Conservation (phyloP, 2,888 invertebrate species). For the Agriopis leucophaearia region DNA sequence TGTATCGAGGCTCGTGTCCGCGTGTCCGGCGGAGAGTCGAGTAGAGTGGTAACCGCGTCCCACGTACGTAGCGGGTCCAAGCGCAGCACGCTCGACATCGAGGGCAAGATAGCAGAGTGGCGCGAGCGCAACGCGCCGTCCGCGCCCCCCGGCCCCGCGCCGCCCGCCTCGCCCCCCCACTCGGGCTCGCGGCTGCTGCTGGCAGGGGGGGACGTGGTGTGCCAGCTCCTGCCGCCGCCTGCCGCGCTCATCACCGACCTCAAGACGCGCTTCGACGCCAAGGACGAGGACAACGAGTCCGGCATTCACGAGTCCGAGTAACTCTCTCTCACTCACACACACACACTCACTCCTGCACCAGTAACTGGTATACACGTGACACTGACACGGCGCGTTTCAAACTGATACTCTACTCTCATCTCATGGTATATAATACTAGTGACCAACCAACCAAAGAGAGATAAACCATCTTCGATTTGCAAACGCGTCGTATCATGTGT, state of each 20-base stretch:
- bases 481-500: no score
- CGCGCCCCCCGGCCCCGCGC: conserved; percentile 45
- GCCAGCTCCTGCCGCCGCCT: conserved; percentile 66
- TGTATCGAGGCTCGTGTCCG: neutral
- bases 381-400: no score
- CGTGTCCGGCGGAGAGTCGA: neutral
- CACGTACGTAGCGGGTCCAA: conserved; percentile 71
- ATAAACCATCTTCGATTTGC: no score
- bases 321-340: conserved; percentile 28
- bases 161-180: conserved; percentile 38
- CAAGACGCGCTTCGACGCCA: conserved; percentile 75
- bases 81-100: conserved; percentile 84
- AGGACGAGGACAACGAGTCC: conserved; percentile 82
- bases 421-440: no score
- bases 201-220: conserved; percentile 71
- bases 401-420: no score
- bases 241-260: conserved; percentile 78
- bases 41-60: neutral
- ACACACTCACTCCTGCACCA: neutral
- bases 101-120: conserved; percentile 83
- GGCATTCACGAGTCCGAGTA: conserved; percentile 82
- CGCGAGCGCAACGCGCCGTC: conserved; percentile 65
- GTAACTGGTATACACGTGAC: neutral
- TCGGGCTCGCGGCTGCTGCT: conserved; percentile 64
- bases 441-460: no score